A percentile compares a stretch with the other conserved stretches of the same genome.
Evolutionary conservation across 2,797 vertebrate genomes (phyloP).

Genomic region (Sardinella longiceps): DNA sequence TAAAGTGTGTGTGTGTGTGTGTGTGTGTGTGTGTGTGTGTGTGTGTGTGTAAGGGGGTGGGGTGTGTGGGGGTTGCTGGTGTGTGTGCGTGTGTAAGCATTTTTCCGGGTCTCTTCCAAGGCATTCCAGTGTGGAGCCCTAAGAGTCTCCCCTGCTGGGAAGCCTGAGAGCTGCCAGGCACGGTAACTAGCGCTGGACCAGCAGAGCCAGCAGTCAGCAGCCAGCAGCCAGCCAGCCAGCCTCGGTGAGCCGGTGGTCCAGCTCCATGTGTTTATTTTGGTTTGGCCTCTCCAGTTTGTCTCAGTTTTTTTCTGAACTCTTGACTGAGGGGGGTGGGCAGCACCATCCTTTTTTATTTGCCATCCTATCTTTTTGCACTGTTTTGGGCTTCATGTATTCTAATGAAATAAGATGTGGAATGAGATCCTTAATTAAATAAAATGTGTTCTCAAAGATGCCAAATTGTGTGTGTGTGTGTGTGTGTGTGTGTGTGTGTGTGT

Average conservation of each 20-base stretch:
- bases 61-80: neutral
- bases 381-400: too few species aligned
- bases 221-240: too few species aligned
- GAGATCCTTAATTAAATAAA: too few species aligned
- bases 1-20: neutral
- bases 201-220: neutral
- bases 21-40: neutral
- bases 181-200: neutral
- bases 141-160: neutral
- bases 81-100: neutral
- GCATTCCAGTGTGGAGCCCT: neutral
- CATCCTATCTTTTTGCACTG: neutral
- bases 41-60: neutral
- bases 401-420: too few species aligned
- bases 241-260: neutral
- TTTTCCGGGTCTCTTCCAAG: conserved; percentile 20
- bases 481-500: neutral
- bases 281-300: neutral
- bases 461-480: neutral
- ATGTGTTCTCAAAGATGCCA: neutral
- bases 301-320: neutral
- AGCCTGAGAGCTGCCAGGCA: neutral
- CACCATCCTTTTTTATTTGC: neutral
- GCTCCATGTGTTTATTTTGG: neutral
- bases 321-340: too few species aligned